Base-by-base conservation (phyloP, 2,888 invertebrate species). In the Zygogramma bicolorata region DNA sequence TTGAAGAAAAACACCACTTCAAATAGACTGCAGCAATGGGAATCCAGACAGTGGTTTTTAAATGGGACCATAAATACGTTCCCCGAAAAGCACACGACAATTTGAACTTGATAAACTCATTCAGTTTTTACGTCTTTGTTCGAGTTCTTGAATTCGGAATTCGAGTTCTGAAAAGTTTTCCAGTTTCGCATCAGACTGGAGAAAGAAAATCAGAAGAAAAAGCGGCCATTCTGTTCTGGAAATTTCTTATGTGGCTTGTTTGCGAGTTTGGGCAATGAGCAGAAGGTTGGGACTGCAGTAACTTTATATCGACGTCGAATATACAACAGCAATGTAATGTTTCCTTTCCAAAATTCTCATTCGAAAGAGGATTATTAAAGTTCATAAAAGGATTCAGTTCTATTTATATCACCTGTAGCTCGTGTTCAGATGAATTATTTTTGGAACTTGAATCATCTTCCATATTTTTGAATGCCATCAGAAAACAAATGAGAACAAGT, bases 81-180 rank as follows among this genome's bases (percentile, higher is more conserved):
- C 25, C 25, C 8, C 27, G n/a, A 27, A 53, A 27, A 53, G 53
- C 25, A 53, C 53, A 53, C 18, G 53, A 53, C 53, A 53, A 53
- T 53, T 53, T 53, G 25, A 53, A 53, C 53, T 53, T 53, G 53
- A 53, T 53, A 53, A 53, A 53, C 53, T 53, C 53, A 53, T 53
- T 27, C 53, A 27, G 53, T 53, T 53, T 53, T 53, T 53, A 53
- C 27, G 53, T 13, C 25, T 8, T 4, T 53, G n/a, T 53, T 53
- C 25, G 53, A 53, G 25, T 53, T 53, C 25, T 53, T 15, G 53
- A 53, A n/a, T 53, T 53, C 25, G 22, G 25, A 53, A 53, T 53
- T 53, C 53, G 53, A 22, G n/a, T 25, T 25, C 7, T 4, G 27
- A 53, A 53, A 53, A 53, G 53, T 53, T 53, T 53, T 10, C 27